Base-by-base conservation (phyloP, 2,113 vertebrate genomes). In the Perca flavescens region DNA sequence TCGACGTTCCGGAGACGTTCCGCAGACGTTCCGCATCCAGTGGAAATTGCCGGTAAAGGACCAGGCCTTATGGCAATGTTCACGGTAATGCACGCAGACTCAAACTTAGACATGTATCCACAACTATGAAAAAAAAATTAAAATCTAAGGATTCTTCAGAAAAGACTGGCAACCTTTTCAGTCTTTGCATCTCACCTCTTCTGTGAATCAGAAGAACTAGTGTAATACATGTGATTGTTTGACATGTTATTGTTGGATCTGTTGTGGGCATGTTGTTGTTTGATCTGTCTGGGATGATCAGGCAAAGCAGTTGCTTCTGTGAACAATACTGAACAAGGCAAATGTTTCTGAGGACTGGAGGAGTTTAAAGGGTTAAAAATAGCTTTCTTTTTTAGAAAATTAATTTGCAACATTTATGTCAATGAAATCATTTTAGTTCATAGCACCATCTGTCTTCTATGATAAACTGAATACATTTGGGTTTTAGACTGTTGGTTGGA, bases 1-100 rank as follows among this genome's bases (percentile, higher is more conserved):
- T n/a, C n/a, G n/a, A n/a, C n/a, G n/a, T n/a, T n/a, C n/a, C n/a
- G n/a, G n/a, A n/a, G n/a, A n/a, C n/a, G n/a, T n/a, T n/a, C n/a
- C n/a, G n/a, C n/a, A n/a, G n/a, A n/a, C n/a, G n/a, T n/a, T n/a
- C n/a, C n/a, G n/a, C n/a, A n/a, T n/a, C n/a, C n/a, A n/a, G n/a
- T n/a, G n/a, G n/a, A n/a, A n/a, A n/a, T n/a, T n/a, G n/a, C n/a
- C n/a, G n/a, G n/a, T n/a, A 54, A 71, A 80, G 50, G 67, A 74
- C 61, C 22, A 12, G 73, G 60, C 62, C 66, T 80, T 47, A 53
- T 62, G 60, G 70, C 46, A 58, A 7, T 17, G 22, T 34, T 58
- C 60, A 56, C 34, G 17, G 22, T 22, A 49, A 71, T 34, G 64
- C 53, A 62, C 28, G 13, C n/a, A 31, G 19, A 65, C 47, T 58